These are phyloP conservation scores for Glomeris marginata DNA, from an alignment of 2,888 invertebrate genomes.

Conservation along the genomic window DNA sequence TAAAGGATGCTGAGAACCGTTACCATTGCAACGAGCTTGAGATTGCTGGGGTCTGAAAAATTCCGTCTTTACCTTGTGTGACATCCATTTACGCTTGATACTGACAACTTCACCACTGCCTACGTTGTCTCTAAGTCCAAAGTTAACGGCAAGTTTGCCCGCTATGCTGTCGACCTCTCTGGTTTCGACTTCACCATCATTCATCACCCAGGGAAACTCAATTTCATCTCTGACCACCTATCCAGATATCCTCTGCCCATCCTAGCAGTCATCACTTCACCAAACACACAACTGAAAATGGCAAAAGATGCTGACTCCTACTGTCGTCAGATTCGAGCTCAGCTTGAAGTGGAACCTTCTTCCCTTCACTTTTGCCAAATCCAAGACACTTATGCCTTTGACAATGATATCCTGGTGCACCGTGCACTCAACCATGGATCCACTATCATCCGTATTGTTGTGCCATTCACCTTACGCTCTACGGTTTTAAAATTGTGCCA, in stretches of 20 bases:
- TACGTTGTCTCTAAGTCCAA: neutral
- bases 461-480: neutral
- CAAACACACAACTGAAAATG: neutral
- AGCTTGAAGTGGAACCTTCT: too few species aligned
- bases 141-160: constrained; percentile 7
- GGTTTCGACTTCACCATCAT: constrained; percentile 2
- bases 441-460: neutral
- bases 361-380: neutral
- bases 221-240: neutral
- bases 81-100: neutral
- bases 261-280: neutral
- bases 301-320: neutral
- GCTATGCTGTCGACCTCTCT: neutral
- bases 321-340: too few species aligned
- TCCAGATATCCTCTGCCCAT: neutral
- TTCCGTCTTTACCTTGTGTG: neutral
- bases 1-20: neutral
- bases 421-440: neutral
- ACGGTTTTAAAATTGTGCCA: constrained; percentile 1
- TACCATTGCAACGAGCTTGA: constrained; percentile 6
- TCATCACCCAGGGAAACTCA: neutral
- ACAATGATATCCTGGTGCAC: neutral
- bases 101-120: neutral
- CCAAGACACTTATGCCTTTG: neutral
- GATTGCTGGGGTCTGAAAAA: neutral